phyloP scores from a whole-genome alignment of 2,888 invertebrate genomes.

The Rhagium mordax region DNA sequence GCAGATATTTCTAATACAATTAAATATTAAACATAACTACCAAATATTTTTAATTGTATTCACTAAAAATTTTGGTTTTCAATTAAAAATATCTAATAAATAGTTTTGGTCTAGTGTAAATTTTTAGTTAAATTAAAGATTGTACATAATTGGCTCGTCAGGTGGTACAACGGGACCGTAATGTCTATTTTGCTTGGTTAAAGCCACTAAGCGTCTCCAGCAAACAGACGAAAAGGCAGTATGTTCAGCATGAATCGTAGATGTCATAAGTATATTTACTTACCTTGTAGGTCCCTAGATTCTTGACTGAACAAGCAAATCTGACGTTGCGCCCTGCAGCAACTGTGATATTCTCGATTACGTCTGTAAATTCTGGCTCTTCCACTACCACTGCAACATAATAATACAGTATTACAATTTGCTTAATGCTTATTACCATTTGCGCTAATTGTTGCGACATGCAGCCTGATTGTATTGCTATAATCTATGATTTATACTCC shows the following conservation, averaged over 20 bases:
- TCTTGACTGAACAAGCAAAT: conserved; percentile 91
- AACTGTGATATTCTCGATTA: conserved; percentile 92
- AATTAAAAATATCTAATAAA: too few relatives aligned
- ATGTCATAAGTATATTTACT: conserved; percentile 59
- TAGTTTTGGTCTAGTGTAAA: too few relatives aligned
- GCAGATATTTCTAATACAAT: too few relatives aligned
- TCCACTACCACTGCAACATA: conserved; percentile 80
- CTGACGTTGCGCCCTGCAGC: conserved; percentile 91
- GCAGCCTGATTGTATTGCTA: conserved; percentile 9
- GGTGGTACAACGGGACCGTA: too few relatives aligned
- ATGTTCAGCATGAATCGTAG: conserved; percentile 11
- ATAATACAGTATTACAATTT: conserved; percentile 38
- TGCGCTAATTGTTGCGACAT: conserved; percentile 34
- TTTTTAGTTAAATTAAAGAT: too few relatives aligned
- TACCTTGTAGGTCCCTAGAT: conserved; percentile 93
- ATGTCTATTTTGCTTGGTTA: not conserved
- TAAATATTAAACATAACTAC: too few relatives aligned
- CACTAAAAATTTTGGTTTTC: too few relatives aligned
- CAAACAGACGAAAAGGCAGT: conserved; percentile 18
- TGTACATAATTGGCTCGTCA: too few relatives aligned
- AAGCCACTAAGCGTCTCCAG: not conserved
- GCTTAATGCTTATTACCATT: conserved; percentile 37
- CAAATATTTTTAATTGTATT: too few relatives aligned
- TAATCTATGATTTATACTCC: not conserved
- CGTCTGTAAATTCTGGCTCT: conserved; percentile 92